Conservation (phyloP, 2,888 invertebrate genomes). For the Ptychoptera contaminata region DNA sequence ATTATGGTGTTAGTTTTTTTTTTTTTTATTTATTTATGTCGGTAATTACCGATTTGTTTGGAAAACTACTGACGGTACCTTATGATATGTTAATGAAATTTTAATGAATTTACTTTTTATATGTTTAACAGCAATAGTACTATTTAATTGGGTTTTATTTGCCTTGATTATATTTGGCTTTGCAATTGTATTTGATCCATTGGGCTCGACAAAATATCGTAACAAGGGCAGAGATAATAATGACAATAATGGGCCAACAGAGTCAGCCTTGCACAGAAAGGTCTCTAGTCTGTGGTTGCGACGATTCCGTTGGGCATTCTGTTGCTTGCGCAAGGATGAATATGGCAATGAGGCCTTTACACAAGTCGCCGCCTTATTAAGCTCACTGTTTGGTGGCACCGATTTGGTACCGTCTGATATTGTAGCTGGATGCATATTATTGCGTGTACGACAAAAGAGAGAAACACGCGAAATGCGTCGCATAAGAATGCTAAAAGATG, state of each 20-base stretch:
- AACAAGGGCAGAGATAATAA: slow-evolving; percentile 6
- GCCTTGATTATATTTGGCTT: slow-evolving; percentile 58
- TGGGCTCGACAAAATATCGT: slow-evolving; percentile 40
- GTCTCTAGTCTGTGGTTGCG: slow-evolving; percentile 57
- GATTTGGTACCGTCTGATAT: slow-evolving; percentile 82
- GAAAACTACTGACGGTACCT: too few species aligned
- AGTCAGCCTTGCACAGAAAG: slow-evolving; percentile 38
- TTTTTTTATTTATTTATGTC: too few species aligned
- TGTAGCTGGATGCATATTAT: slow-evolving; percentile 71
- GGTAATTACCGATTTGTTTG: too few species aligned
- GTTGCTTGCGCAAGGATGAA: slow-evolving; percentile 55
- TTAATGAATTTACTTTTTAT: too few species aligned
- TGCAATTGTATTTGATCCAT: slow-evolving; percentile 66
- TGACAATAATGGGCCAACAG: slow-evolving; percentile 20
- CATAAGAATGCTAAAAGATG: slow-evolving; percentile 44
- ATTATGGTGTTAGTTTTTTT: too few species aligned
- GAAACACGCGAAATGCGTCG: slow-evolving; percentile 55
- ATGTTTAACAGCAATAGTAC: slow-evolving; percentile 44
- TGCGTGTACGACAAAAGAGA: slow-evolving; percentile 58
- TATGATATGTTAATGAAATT: too few species aligned
- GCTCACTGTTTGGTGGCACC: slow-evolving; percentile 65
- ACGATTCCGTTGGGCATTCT: slow-evolving; percentile 59
- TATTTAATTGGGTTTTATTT: slow-evolving; percentile 69
- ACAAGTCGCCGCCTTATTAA: slow-evolving; percentile 63
- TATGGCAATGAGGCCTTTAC: slow-evolving; percentile 64